Conservation (phyloP, 2,797 vertebrate species). For the Gallirallus australis region DNA sequence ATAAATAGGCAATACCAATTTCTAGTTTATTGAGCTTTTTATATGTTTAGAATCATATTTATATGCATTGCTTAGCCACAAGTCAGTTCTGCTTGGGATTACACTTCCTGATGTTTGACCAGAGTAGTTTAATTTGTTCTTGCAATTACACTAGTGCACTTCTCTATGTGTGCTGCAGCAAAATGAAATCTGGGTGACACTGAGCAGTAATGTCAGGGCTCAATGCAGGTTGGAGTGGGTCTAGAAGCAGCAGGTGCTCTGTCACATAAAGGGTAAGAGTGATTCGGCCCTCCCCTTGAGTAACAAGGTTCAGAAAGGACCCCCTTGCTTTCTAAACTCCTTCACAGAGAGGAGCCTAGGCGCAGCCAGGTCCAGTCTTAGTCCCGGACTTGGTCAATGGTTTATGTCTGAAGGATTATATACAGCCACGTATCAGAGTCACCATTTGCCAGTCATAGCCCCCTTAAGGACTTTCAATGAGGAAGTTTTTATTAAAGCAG, state of each 20-base stretch:
- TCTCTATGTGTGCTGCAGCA: fast-evolving
- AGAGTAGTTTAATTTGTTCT: background rate
- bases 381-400: too few relatives aligned
- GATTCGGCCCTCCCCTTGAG: too few relatives aligned
- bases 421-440: too few relatives aligned
- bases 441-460: too few relatives aligned
- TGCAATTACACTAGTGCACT: background rate
- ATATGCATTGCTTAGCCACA: fast-evolving
- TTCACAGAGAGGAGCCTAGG: too few relatives aligned
- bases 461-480: too few relatives aligned
- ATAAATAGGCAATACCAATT: background rate
- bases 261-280: too few relatives aligned
- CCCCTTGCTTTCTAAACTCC: too few relatives aligned
- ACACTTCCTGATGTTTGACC: background rate
- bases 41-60: background rate
- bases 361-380: too few relatives aligned
- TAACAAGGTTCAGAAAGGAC: too few relatives aligned
- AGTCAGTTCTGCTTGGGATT: background rate
- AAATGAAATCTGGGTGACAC: background rate
- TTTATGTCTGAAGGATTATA: too few relatives aligned
- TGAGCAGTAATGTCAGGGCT: background rate
- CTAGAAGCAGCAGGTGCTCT: background rate
- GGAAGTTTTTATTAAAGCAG: too few relatives aligned
- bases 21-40: background rate
- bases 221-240: fast-evolving